Percentiles rank a stretch among this genome's conserved stretches.
Conservation (phyloP, 2,888 invertebrate species). For the Eilema sororculum region DNA sequence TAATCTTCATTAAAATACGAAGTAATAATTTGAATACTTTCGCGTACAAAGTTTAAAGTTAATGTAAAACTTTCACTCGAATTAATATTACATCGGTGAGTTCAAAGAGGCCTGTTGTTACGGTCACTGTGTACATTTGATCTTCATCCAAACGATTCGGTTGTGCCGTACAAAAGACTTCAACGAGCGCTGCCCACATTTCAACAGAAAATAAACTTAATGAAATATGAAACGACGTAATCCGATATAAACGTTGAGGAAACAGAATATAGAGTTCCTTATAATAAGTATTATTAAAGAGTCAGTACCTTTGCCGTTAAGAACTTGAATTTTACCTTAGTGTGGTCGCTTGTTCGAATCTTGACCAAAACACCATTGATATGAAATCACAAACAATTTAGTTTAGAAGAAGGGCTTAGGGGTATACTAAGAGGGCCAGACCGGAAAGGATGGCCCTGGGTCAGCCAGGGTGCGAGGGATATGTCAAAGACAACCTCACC, state of each 20-base stretch:
- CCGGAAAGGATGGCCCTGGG: no score
- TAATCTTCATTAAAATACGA: constrained; percentile 1
- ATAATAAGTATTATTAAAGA: not conserved
- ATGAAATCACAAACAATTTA: no score
- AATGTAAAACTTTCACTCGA: constrained; percentile 46
- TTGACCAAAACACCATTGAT: no score
- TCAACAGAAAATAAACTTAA: constrained; percentile 1
- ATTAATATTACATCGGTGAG: constrained; percentile 32
- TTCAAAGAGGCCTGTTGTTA: constrained; percentile 22
- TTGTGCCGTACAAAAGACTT: constrained; percentile 57
- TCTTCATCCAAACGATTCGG: constrained; percentile 26
- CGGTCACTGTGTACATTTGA: constrained; percentile 25
- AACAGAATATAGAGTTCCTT: not conserved
- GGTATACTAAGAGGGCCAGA: no score
- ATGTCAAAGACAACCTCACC: no score
- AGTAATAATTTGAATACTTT: constrained; percentile 12
- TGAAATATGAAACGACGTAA: not conserved
- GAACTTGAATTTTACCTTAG: not conserved
- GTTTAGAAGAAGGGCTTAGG: no score
- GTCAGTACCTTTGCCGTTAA: not conserved
- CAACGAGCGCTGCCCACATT: constrained; percentile 49
- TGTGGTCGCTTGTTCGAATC: not conserved
- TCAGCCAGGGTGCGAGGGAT: no score
- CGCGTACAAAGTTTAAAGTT: constrained; percentile 25
- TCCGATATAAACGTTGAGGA: not conserved